Evolutionary conservation across 2,113 vertebrate species (phyloP).

Genomic region (Poicephalus gulielmi): DNA sequence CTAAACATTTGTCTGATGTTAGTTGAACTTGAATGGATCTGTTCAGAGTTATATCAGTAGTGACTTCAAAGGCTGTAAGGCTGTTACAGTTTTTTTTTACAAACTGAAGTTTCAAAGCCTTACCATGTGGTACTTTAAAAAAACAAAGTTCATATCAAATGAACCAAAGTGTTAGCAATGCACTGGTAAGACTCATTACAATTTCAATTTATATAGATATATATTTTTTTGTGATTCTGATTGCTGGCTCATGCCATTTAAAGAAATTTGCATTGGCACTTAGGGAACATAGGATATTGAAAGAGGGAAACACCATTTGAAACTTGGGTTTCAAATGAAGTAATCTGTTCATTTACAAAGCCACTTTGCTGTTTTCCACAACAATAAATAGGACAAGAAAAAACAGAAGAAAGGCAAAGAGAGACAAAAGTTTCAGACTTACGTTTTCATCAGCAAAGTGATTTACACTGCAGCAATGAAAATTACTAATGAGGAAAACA

Average conservation of each 20-base stretch:
- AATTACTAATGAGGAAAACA: neutral
- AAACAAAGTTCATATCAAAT: conserved; percentile 72
- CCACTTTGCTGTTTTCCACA: neutral
- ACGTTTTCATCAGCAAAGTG: neutral
- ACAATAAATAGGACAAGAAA: neutral
- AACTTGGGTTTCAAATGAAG: neutral
- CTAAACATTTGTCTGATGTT: conserved; percentile 87
- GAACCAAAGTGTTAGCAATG: conserved; percentile 47
- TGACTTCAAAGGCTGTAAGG: conserved; percentile 79
- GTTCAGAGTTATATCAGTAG: conserved; percentile 78
- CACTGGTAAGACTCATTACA: conserved; percentile 59
- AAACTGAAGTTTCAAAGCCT: conserved; percentile 76
- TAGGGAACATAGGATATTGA: neutral
- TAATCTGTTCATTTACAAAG: neutral
- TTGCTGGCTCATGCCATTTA: neutral
- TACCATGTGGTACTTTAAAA: conserved; percentile 61
- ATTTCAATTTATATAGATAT: conserved; percentile 52
- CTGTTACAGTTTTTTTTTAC: conserved; percentile 70
- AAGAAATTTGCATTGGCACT: neutral
- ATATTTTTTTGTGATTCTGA: conserved; percentile 8
- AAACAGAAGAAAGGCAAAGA: neutral
- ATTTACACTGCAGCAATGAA: neutral
- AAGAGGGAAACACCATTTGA: neutral
- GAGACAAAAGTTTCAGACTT: conserved; percentile 1
- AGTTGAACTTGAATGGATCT: conserved; percentile 82